phyloP scores from a whole-genome alignment of 2,113 vertebrate species.

The Odocoileus virginianus region DNA sequence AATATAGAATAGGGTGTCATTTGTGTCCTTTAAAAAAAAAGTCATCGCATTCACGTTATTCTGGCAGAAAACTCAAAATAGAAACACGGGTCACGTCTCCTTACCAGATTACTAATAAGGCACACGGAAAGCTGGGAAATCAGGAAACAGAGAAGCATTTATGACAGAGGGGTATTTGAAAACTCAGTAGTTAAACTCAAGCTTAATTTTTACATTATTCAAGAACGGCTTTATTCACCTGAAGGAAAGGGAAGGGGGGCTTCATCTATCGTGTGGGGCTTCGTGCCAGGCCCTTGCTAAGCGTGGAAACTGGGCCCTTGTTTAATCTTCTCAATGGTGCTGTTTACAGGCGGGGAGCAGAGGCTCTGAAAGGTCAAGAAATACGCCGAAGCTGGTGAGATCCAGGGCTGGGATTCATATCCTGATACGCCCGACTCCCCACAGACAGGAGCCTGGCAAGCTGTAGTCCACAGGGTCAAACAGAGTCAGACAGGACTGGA shows the following conservation, averaged over 20 bases:
- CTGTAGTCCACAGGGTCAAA: background rate
- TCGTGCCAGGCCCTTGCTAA: background rate
- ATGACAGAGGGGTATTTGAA: background rate
- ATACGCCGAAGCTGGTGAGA: background rate
- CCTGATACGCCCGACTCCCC: background rate
- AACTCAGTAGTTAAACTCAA: background rate
- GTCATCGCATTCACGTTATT: background rate
- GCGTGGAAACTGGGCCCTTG: background rate
- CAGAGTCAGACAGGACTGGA: background rate
- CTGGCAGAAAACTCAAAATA: constrained; percentile 38
- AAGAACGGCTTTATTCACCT: background rate
- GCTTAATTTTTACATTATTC: background rate
- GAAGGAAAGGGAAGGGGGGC: background rate
- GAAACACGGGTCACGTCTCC: background rate
- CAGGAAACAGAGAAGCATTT: background rate
- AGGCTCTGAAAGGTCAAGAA: background rate
- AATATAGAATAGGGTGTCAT: background rate
- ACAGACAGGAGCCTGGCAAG: background rate
- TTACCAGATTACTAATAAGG: background rate
- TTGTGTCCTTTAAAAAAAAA: background rate
- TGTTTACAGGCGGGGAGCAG: background rate
- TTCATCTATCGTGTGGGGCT: background rate
- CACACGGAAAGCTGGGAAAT: constrained; percentile 4
- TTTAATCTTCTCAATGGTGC: background rate
- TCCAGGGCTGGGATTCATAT: background rate